Evolutionary conservation across 2,797 vertebrate species (phyloP).

Genomic region (Eospalax fontanierii): DNA sequence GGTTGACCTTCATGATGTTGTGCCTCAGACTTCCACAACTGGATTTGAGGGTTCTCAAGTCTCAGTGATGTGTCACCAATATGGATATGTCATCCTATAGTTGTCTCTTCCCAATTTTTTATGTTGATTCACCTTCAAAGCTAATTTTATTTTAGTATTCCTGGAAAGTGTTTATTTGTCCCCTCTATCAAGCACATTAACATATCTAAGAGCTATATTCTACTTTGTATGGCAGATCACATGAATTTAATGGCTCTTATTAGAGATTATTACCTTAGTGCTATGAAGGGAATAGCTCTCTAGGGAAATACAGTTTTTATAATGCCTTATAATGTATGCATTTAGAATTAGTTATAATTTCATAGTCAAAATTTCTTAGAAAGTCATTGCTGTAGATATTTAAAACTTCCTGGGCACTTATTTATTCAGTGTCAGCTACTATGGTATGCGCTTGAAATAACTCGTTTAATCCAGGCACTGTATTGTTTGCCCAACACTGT

Average conservation of each 20-base stretch:
- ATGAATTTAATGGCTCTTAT: slow-evolving; percentile 23
- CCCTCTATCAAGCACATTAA: not conserved
- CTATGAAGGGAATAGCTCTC: slow-evolving; percentile 14
- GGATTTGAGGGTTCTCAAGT: slow-evolving; percentile 6
- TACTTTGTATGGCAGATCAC: slow-evolving; percentile 31
- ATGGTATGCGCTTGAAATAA: not conserved
- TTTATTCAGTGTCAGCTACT: not conserved
- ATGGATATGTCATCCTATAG: not conserved
- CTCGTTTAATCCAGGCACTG: not conserved
- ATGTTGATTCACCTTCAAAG: slow-evolving; percentile 27
- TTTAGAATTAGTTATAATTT: not conserved
- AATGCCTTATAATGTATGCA: not conserved
- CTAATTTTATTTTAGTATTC: slow-evolving; percentile 47
- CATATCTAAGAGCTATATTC: slow-evolving; percentile 12
- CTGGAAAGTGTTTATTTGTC: slow-evolving; percentile 15
- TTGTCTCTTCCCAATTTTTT: not conserved
- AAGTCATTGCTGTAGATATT: slow-evolving; percentile 18
- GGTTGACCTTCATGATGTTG: not conserved
- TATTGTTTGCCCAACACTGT: slow-evolving; percentile 11
- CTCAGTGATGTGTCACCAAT: not conserved
- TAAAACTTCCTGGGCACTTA: slow-evolving; percentile 10
- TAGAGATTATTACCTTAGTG: slow-evolving; percentile 13
- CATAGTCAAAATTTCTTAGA: slow-evolving; percentile 12
- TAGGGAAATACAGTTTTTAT: not conserved
- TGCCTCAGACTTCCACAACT: not conserved